These are phyloP conservation scores for Drosophila meridiana DNA, from an alignment of 2,888 invertebrate species.

Conservation along the genomic window DNA sequence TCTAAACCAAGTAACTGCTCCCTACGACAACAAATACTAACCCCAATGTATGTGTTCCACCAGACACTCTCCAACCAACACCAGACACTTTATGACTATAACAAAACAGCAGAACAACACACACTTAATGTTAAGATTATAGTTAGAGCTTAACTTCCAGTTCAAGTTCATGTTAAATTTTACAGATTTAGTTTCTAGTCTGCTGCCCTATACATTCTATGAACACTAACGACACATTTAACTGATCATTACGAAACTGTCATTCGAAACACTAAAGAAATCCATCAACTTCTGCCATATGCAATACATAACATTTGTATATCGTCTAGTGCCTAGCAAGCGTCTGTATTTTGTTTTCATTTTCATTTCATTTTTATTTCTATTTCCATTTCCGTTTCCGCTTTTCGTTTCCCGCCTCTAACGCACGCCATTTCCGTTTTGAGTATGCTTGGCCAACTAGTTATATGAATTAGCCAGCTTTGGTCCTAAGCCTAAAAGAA, in stretches of 20 bases:
- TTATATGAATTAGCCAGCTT: slow-evolving; percentile 23
- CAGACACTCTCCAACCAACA: slow-evolving; percentile 18
- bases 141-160: slow-evolving; percentile 10
- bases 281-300: slow-evolving; percentile 17
- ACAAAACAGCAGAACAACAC: slow-evolving; percentile 11
- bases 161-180: slow-evolving; percentile 9
- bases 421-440: slow-evolving; percentile 52
- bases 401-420: slow-evolving; percentile 41
- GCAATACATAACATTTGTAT: not conserved
- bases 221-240: slow-evolving; percentile 32
- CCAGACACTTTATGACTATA: slow-evolving; percentile 10
- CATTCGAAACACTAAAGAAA: slow-evolving; percentile 42
- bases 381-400: slow-evolving; percentile 50
- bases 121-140: slow-evolving; percentile 20
- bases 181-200: slow-evolving; percentile 40
- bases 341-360: slow-evolving; percentile 12
- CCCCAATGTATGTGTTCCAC: slow-evolving; percentile 12
- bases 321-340: slow-evolving; percentile 25
- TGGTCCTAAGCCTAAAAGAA: not conserved
- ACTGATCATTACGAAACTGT: slow-evolving; percentile 44
- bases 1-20: slow-evolving; percentile 20
- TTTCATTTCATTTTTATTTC: slow-evolving; percentile 17
- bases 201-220: slow-evolving; percentile 29
- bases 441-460: slow-evolving; percentile 37
- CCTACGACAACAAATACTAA: slow-evolving; percentile 25